Evolutionary conservation across 1,140 invertebrate genomes (phyloP).

Genomic region (Caenorhabditis inopinata): DNA sequence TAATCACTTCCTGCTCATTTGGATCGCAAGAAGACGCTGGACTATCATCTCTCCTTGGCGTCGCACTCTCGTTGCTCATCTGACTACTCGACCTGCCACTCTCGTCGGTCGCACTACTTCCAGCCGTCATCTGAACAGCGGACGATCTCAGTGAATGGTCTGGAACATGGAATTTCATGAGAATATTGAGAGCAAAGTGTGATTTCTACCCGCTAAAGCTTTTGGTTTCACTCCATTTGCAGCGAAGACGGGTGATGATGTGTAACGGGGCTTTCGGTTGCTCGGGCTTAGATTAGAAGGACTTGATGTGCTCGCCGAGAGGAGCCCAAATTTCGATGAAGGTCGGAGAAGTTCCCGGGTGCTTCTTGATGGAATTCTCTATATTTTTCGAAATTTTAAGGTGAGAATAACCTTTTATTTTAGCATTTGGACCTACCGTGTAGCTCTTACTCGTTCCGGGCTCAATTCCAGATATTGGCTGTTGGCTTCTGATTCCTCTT

Average conservation of each 20-base stretch:
- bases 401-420: neutral
- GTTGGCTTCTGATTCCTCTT: neutral
- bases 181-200: too few species aligned
- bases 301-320: neutral
- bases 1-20: neutral
- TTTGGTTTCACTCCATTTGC: neutral
- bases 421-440: neutral
- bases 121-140: neutral
- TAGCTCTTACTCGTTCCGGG: neutral
- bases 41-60: neutral
- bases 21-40: neutral
- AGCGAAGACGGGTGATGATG: neutral
- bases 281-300: neutral
- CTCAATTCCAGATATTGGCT: neutral
- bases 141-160: neutral
- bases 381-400: neutral
- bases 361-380: neutral
- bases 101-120: constrained; percentile 11
- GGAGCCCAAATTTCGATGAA: neutral
- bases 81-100: neutral
- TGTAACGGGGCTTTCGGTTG: neutral
- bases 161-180: neutral
- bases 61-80: constrained; percentile 13
- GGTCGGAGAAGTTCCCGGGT: neutral
- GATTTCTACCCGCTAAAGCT: neutral